Base-by-base conservation (phyloP, 2,888 invertebrate species). In the Caenorhabditis plicata region DNA sequence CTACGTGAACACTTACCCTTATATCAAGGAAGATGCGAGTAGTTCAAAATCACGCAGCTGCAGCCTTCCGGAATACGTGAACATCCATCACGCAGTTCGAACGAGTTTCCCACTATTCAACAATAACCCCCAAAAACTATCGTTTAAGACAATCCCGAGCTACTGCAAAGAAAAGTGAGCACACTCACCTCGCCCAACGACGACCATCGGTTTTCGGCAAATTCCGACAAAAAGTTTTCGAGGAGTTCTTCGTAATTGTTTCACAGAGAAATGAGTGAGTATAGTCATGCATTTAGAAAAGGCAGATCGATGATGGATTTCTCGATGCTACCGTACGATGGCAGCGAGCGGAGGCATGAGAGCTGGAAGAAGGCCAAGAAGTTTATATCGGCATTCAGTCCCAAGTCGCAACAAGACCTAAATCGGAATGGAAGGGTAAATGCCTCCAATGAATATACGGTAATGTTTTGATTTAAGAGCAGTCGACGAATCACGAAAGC, bases 341-440 rank as follows among this genome's bases (percentile, higher is more conserved):
- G 53, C 2, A 22, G 11, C n/a, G 58, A 57, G 5, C 42, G 27
- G 13, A 45, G 58, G n/a, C 43, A 60, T 20, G 68, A 68, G 29
- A 60, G 49, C 52, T 68, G 68, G 68, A 45, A 46, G 40, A 17
- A 57, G 20, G 68, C 68, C 19, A 68, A 68, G 23, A 68, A 64
- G 19, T 68, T 68, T 43, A 66, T 68, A 11, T 64, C 63, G 1
- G 63, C 65, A n/a, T 68, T 68, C 27, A 68, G 56, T 32, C 63
- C 52, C 23, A 68, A 65, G 42, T 68, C 67, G 8, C 63, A 64
- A 17, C 55, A 46, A 35, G 63, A 67, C 38, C 32, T 67, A n/a
- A 45, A 53, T 23, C 49, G 48, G 39, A 51, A 45, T 29, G 38
- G 35, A 9, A 20, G 33, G 17, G 7, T 25, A 20, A 25, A n/a